Evolutionary conservation across 64 coral and sea anemone species (phyloP), one percentile per base, ranked within the genome.

Genomic region (Anthopleura sola): DNA sequence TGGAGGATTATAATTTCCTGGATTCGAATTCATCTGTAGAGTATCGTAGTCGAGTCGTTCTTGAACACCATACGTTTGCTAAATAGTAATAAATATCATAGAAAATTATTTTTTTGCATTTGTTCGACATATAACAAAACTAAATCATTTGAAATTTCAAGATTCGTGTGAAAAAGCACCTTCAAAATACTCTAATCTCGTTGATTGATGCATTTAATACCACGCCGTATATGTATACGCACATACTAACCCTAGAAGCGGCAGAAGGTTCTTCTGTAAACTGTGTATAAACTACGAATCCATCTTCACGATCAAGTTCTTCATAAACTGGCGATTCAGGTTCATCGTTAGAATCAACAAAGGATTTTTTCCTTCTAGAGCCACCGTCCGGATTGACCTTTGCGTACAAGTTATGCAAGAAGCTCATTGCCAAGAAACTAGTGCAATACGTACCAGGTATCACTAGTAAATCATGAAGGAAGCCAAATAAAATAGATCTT

Each of bases 261-360:
- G 38, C 3, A 16, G 38, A 28, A 6, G 91, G n/a, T 21, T 58
- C 24, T 47, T 87, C 62, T 92, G 82, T n/a, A n/a, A n/a, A n/a
- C n/a, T n/a, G n/a, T n/a, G n/a, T 89, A 37, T 86, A 92, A 44
- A 95, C 47, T 6, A 95, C 93, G 85, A 95, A 95, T 3, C 93
- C 93, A 86, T 88, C 93, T 26, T 95, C 90, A 23, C 60, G 37
- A 49, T 89, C 90, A 49, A 74, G 92, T 20, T 76, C 82, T 81
- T 92, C 90, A 24, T 21, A 36, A 38, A 47, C 82, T 46, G 82
- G 1, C 82, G 55, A 34, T 48, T 54, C 44, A 20, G 11, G 3
- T 32, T 21, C 31, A 7, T 56, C 12, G 18, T 37, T 53, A 53
- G 6, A 17, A 53, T 53, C 37, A 24, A 87, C 47, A 86, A 26